Evolutionary conservation across 2,113 vertebrate species (phyloP).

Genomic region (Thalassarche chlororhynchos): DNA sequence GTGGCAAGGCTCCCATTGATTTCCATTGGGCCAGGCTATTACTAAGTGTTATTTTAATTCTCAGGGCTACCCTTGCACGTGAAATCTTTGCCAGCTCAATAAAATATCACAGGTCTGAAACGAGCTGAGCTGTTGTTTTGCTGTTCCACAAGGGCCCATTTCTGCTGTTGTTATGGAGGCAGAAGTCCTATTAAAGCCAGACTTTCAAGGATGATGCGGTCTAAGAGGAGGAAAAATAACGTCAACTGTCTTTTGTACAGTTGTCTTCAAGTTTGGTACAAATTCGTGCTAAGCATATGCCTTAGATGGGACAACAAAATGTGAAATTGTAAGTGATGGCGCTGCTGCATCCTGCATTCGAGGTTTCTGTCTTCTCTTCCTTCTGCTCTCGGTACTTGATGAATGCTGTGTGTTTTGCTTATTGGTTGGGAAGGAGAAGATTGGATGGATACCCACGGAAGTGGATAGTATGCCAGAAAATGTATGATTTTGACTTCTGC

Average conservation of each 20-base stretch:
- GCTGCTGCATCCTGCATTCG: background rate
- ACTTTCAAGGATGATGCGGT: background rate
- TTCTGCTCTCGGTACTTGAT: background rate
- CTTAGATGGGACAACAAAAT: background rate
- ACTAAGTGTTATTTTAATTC: background rate
- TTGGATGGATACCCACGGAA: background rate
- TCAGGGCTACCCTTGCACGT: background rate
- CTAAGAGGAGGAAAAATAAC: background rate
- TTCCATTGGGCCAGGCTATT: background rate
- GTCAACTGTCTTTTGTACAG: background rate
- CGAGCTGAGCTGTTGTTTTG: background rate
- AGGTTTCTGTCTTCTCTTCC: background rate
- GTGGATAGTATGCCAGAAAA: background rate
- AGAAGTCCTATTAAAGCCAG: background rate
- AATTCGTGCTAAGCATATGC: background rate
- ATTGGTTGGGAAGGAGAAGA: background rate
- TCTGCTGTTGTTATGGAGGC: background rate
- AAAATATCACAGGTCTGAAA: conserved; percentile 25
- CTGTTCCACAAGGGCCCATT: background rate
- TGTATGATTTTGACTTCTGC: background rate
- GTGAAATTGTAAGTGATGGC: background rate
- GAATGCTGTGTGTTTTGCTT: background rate
- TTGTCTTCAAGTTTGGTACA: background rate
- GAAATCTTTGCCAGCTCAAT: conserved; percentile 15
- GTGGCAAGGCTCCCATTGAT: background rate